A percentile compares a stretch with the other conserved stretches of the same genome.
Conservation (phyloP, 2,797 vertebrate genomes). For the Helostoma temminkii region DNA sequence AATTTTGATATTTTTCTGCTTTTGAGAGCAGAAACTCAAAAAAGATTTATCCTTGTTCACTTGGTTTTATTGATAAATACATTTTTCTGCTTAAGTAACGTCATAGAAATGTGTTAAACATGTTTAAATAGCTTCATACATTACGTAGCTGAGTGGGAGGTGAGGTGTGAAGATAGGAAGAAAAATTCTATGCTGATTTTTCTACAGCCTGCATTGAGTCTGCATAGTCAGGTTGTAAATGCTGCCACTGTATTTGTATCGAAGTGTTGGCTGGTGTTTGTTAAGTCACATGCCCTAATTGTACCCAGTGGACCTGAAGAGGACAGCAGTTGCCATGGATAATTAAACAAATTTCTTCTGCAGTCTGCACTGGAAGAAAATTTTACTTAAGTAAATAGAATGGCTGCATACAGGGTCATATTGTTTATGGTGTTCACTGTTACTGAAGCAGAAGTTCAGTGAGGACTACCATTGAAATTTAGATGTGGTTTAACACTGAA, state of each 20-base stretch:
- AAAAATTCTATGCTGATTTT: slow-evolving; percentile 29
- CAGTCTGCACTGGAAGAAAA: slow-evolving; percentile 38
- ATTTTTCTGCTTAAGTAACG: slow-evolving; percentile 22
- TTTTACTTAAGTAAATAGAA: too few relatives aligned
- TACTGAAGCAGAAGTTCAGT: too few relatives aligned
- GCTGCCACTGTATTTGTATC: slow-evolving; percentile 24
- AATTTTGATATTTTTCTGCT: neutral
- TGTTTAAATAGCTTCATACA: slow-evolving; percentile 44
- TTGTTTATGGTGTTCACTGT: too few relatives aligned
- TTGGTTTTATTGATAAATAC: neutral
- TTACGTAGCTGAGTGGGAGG: slow-evolving; percentile 67
- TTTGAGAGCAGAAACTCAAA: neutral
- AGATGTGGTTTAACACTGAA: too few relatives aligned
- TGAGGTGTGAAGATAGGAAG: slow-evolving; percentile 39
- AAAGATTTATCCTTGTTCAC: neutral
- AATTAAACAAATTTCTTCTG: slow-evolving; percentile 65
- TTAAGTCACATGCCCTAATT: slow-evolving; percentile 46
- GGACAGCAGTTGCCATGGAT: slow-evolving; percentile 63
- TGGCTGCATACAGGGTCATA: too few relatives aligned
- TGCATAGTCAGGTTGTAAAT: slow-evolving; percentile 16
- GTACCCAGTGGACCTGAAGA: slow-evolving; percentile 42
- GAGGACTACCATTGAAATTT: too few relatives aligned
- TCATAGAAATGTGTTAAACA: slow-evolving; percentile 12
- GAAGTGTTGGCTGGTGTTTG: slow-evolving; percentile 50
- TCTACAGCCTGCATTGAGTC: slow-evolving; percentile 5